Percentiles rank a stretch among this genome's conserved stretches.
Evolutionary conservation across 2,888 invertebrate species (phyloP).

Genomic region (Euclidia mi): DNA sequence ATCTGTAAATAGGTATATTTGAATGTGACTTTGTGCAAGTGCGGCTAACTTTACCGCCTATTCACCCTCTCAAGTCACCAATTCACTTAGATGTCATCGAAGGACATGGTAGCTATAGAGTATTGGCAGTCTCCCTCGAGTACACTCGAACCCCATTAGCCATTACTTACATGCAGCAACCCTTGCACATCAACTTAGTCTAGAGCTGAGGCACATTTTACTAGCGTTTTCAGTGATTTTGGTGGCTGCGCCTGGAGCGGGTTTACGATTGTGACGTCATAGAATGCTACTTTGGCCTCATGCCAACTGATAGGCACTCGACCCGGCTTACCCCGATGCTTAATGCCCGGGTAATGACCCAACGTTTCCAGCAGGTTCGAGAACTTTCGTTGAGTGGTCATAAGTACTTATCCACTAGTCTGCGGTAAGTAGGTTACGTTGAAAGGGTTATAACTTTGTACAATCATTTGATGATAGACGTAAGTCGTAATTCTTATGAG

Average conservation of each 20-base stretch:
- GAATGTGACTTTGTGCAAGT: no score
- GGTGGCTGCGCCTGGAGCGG: conserved; percentile 30
- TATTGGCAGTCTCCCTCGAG: background rate
- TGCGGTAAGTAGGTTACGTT: conserved; percentile 35
- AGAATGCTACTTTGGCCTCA: conserved; percentile 78
- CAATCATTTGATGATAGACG: conserved; percentile 37
- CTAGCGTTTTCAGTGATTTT: conserved; percentile 45
- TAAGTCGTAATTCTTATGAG: conserved; percentile 29
- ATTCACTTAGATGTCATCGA: background rate
- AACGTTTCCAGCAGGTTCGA: conserved; percentile 70
- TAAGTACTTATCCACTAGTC: conserved; percentile 33
- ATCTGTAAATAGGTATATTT: no score
- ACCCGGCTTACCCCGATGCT: conserved; percentile 73
- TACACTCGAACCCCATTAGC: conserved; percentile 22
- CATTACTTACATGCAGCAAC: conserved; percentile 33
- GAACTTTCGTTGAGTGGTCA: conserved; percentile 49
- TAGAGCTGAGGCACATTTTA: conserved; percentile 48
- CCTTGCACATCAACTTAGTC: conserved; percentile 21
- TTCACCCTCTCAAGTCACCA: no score
- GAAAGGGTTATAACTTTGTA: conserved; percentile 40
- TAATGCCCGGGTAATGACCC: conserved; percentile 83
- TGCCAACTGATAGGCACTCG: conserved; percentile 85
- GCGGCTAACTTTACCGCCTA: no score
- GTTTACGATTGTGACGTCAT: conserved; percentile 71
- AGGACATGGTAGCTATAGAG: background rate